Evolutionary conservation across 2,797 vertebrate species (phyloP).

Genomic region (Etheostoma perlongum): DNA sequence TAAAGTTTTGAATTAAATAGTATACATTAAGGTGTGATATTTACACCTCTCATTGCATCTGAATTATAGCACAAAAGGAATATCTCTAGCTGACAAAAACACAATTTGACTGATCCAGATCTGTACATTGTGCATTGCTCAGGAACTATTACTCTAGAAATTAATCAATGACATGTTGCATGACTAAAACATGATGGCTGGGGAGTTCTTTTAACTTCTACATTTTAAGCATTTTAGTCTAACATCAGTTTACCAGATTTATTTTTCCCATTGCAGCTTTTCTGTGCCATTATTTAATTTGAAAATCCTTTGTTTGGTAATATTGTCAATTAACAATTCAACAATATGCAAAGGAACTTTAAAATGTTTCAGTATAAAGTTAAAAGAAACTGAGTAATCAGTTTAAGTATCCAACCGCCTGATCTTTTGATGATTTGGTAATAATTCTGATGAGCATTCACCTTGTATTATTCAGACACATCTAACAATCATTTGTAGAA

Average conservation of each 20-base stretch:
- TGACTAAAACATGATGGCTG: conserved; percentile 38
- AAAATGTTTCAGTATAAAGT: conserved; percentile 19
- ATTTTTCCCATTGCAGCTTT: conserved; percentile 32
- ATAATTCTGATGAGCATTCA: conserved; percentile 21
- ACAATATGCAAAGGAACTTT: conserved; percentile 26
- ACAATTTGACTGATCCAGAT: conserved; percentile 62
- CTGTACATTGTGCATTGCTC: conserved; percentile 80
- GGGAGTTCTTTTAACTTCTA: conserved; percentile 31
- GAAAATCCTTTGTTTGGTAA: conserved; percentile 10
- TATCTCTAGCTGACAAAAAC: conserved; percentile 61
- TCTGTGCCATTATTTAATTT: conserved; percentile 29
- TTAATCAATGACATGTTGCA: conserved; percentile 33
- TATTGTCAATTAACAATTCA: conserved; percentile 33
- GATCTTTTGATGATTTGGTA: conserved; percentile 1
- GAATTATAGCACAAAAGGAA: conserved; percentile 73
- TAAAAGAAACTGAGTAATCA: conserved; percentile 21
- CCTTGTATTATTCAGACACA: conserved; percentile 19
- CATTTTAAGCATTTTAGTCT: conserved; percentile 29
- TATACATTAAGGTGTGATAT: conserved; percentile 78
- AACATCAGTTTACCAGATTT: conserved; percentile 36
- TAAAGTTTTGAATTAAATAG: conserved; percentile 73
- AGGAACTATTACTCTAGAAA: conserved; percentile 59
- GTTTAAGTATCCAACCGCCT: conserved; percentile 9
- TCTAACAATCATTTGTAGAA: conserved; percentile 6
- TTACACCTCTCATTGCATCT: conserved; percentile 74